These are phyloP conservation scores for Misgurnus anguillicaudatus DNA, from an alignment of 2,113 vertebrate genomes.

Conservation along the genomic window DNA sequence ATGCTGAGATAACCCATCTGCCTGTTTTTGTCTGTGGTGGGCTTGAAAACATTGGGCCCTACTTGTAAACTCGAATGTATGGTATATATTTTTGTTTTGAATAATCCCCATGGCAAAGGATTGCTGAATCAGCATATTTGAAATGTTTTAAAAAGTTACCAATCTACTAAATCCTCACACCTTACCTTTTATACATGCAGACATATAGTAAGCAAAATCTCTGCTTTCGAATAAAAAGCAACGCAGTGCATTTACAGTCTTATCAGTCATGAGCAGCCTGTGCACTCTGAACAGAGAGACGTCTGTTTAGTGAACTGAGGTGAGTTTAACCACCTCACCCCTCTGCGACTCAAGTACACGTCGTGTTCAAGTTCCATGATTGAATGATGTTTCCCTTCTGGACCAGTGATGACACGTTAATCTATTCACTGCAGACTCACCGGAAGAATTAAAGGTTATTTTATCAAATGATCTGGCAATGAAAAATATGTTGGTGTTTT, in stretches of 20 bases:
- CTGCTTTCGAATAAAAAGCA: neutral
- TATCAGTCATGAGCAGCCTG: constrained; percentile 31
- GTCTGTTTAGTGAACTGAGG: neutral
- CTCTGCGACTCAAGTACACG: neutral
- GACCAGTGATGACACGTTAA: constrained; percentile 5
- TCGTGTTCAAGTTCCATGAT: constrained; percentile 2
- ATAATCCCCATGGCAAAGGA: neutral
- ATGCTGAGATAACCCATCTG: no score
- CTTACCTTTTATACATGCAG: neutral
- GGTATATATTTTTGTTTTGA: constrained; percentile 9
- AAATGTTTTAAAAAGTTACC: neutral
- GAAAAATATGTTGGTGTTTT: neutral
- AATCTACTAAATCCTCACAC: constrained; percentile 1
- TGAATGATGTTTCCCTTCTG: constrained; percentile 7
- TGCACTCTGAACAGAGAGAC: neutral
- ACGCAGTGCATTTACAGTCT: neutral
- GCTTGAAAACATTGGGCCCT: neutral
- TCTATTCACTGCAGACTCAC: neutral
- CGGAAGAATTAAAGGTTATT: constrained; percentile 17
- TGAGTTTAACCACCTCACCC: neutral
- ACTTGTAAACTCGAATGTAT: neutral
- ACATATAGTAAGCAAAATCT: constrained; percentile 33
- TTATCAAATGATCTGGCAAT: neutral
- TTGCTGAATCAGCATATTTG: neutral
- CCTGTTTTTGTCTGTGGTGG: neutral